Base-by-base conservation (phyloP, 1,140 invertebrate genomes). In the Ridgeia piscesae region DNA sequence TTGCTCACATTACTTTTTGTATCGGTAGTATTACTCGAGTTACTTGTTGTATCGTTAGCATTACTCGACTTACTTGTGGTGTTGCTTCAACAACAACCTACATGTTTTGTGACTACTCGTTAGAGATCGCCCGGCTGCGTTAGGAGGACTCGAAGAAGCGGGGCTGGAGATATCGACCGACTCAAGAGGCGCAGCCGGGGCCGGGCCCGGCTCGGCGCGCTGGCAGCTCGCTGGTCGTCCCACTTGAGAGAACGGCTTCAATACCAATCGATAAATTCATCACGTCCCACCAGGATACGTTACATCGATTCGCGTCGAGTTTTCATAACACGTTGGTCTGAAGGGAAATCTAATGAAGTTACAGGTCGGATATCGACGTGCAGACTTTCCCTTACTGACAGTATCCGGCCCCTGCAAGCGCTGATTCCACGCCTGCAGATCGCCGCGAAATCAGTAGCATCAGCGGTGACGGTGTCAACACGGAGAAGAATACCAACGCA, bases 331-430 rank as follows among this genome's bases (percentile, higher is more conserved):
- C 58, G 58, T 77, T 77, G 58, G 58, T 77, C 58, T 77, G 58
- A 77, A 77, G 58, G 58, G 58, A 77, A 77, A 77, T 77, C 58
- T 77, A 77, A 77, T 77, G 58, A 77, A 77, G 58, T 77, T 77
- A 77, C 27, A 21, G 58, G 14, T 77, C 27, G 58, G 58, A 77
- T 77, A 77, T 77, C 58, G 58, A 77, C 58, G 58, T 77, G 58
- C 58, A 31, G 58, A 77, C 58, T 31, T 31, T 77, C 58, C 58
- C 58, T 77, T 9, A 77, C 8, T 77, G 58, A 77, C 58, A n/a
- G 42, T 42, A 42, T 42, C 42, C 42, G 42, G 4, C 42, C 58
- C 58, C 58, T 77, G 58, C 58, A 77, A 17, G 58, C 27, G 17
- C 17, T 77, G 58, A 77, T 31, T 27, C 58, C 58, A 31, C 58